Conservation (phyloP, 2,113 vertebrate genomes). For the Natator depressus region DNA sequence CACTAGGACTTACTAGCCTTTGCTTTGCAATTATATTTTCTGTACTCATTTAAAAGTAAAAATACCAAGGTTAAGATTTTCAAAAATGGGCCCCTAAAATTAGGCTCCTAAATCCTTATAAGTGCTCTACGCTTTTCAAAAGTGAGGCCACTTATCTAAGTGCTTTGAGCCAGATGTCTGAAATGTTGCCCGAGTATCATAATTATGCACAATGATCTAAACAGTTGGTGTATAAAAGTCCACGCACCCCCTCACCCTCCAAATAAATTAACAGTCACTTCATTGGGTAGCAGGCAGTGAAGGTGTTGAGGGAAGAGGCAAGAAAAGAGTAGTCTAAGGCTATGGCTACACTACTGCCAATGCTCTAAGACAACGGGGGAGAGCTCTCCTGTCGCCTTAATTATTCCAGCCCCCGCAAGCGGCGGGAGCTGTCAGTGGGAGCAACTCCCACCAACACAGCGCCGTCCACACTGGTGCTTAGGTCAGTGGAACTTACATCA, state of each 20-base stretch:
- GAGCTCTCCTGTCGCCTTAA: not conserved
- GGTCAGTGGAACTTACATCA: not conserved
- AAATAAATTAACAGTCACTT: not conserved
- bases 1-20: not conserved
- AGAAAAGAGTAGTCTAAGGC: not conserved
- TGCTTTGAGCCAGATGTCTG: not conserved
- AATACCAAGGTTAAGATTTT: not conserved
- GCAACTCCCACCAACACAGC: not conserved
- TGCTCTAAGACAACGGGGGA: not conserved
- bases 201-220: not conserved
- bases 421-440: not conserved
- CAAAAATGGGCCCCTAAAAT: not conserved
- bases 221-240: fast-evolving
- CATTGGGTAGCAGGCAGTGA: not conserved
- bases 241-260: fast-evolving
- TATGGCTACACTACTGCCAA: not conserved
- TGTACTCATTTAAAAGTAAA: not conserved
- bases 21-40: not conserved
- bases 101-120: not conserved
- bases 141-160: not conserved
- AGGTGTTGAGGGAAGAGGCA: not conserved
- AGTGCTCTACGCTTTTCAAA: not conserved
- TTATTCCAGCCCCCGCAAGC: not conserved
- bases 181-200: not conserved
- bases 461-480: fast-evolving